phyloP scores from a whole-genome alignment of 2,888 invertebrate species.

The Agrochola macilenta region DNA sequence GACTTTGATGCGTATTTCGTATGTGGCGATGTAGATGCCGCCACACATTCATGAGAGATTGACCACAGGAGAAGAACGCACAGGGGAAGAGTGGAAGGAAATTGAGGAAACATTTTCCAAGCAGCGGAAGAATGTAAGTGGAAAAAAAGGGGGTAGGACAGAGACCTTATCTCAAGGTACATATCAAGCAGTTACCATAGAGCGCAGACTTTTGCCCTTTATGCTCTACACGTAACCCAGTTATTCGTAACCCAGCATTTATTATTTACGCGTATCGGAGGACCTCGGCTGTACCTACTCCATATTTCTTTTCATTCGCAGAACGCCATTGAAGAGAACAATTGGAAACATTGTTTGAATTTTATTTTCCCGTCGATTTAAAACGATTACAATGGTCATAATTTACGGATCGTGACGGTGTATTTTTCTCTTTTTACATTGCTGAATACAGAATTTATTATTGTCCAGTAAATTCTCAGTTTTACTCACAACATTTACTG shows the following conservation, averaged over 20 bases:
- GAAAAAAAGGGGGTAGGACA: background rate
- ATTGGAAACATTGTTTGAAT: slow-evolving; percentile 52
- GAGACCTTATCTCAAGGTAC: too few species aligned
- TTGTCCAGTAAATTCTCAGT: slow-evolving; percentile 6
- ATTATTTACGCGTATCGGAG: slow-evolving; percentile 23
- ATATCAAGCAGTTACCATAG: background rate
- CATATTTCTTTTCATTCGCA: slow-evolving; percentile 28
- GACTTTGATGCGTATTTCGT: too few species aligned
- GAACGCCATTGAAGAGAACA: slow-evolving; percentile 52
- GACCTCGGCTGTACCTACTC: slow-evolving; percentile 14
- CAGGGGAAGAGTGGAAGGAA: background rate
- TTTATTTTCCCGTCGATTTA: slow-evolving; percentile 50
- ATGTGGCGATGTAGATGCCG: too few species aligned
- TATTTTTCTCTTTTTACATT: slow-evolving; percentile 23
- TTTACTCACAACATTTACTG: background rate
- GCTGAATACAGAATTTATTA: slow-evolving; percentile 24
- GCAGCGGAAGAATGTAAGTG: background rate
- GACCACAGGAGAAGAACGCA: background rate
- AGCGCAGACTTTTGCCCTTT: background rate
- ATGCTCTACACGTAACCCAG: background rate
- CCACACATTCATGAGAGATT: background rate
- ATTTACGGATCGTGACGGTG: slow-evolving; percentile 33
- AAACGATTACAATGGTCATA: slow-evolving; percentile 42
- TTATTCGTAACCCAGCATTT: slow-evolving; percentile 7
- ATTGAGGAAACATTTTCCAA: background rate